Percentiles rank a stretch among this genome's conserved stretches.
Conservation (phyloP, 64 coral and sea anemone species). For the Montipora capricornis region DNA sequence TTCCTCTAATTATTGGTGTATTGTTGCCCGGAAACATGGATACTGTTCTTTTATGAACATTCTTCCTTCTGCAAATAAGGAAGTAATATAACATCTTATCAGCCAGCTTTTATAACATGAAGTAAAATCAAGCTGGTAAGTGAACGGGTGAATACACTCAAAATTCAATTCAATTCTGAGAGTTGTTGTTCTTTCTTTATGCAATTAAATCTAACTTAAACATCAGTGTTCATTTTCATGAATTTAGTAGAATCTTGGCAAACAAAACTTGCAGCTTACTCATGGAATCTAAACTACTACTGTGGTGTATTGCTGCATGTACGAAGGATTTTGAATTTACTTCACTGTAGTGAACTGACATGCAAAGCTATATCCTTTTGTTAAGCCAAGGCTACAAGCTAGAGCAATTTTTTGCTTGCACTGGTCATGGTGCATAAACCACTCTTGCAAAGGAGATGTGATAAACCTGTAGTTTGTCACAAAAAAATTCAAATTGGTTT, state of each 20-base stretch:
- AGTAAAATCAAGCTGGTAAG: not conserved
- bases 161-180: constrained; percentile 1
- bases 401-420: constrained; percentile 1
- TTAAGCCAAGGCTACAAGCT: constrained; percentile 18
- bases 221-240: constrained; percentile 5
- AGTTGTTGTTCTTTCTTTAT: constrained; percentile 5
- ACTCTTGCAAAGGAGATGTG: constrained; percentile 9
- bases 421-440: constrained; percentile 3
- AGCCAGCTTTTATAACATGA: constrained; percentile 1
- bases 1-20: constrained; percentile 10
- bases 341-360: not conserved
- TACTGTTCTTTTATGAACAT: constrained; percentile 14
- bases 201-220: constrained; percentile 5
- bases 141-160: not conserved
- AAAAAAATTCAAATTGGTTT: not conserved
- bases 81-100: constrained; percentile 5
- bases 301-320: not conserved
- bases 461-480: constrained; percentile 16
- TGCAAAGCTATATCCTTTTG: not conserved
- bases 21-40: constrained; percentile 27
- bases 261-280: not conserved
- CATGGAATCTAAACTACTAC: not conserved
- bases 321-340: not conserved
- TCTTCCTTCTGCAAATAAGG: not conserved
- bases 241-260: not conserved